A percentile compares a stretch with the other conserved stretches of the same genome.
These are phyloP conservation scores for Penaeus japonicus DNA, from an alignment of 1,140 invertebrate species.

Conservation along the genomic window DNA sequence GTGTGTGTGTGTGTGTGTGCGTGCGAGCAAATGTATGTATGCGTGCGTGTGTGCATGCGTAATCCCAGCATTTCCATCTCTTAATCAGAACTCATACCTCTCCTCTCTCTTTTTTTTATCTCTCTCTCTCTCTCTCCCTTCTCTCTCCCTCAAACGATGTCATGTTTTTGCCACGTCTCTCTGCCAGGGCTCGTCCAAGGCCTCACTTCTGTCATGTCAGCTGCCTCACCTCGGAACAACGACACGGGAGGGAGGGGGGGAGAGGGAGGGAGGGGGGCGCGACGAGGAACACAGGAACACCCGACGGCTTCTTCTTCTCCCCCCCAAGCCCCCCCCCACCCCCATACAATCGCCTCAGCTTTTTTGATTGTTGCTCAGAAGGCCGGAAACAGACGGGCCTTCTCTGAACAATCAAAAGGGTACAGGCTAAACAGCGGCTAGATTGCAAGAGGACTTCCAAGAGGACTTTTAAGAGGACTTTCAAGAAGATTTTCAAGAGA, in stretches of 20 bases:
- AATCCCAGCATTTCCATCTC: not conserved
- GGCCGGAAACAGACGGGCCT: conserved; percentile 48
- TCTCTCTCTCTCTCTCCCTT: too few species aligned
- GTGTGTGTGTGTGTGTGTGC: not conserved
- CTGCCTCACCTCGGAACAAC: too few species aligned
- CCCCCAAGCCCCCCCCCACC: too few species aligned
- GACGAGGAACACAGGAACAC: not conserved
- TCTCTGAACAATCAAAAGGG: conserved; percentile 55
- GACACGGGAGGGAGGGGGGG: too few species aligned
- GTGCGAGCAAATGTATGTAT: not conserved
- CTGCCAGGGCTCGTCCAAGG: too few species aligned
- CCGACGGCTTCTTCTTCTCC: too few species aligned
- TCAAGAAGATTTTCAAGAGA: not conserved
- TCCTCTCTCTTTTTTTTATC: not conserved
- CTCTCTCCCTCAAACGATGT: too few species aligned
- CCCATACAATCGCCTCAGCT: conserved; percentile 30
- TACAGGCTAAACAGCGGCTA: conserved; percentile 11
- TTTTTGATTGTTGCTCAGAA: conserved; percentile 57
- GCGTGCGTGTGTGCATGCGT: too few species aligned
- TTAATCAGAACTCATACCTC: not conserved
- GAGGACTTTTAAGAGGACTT: not conserved
- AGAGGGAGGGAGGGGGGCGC: not conserved
- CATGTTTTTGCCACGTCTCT: too few species aligned
- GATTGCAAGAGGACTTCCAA: not conserved
- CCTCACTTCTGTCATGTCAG: too few species aligned